Conservation (phyloP, 2,888 invertebrate species). For the Andrena marginata region DNA sequence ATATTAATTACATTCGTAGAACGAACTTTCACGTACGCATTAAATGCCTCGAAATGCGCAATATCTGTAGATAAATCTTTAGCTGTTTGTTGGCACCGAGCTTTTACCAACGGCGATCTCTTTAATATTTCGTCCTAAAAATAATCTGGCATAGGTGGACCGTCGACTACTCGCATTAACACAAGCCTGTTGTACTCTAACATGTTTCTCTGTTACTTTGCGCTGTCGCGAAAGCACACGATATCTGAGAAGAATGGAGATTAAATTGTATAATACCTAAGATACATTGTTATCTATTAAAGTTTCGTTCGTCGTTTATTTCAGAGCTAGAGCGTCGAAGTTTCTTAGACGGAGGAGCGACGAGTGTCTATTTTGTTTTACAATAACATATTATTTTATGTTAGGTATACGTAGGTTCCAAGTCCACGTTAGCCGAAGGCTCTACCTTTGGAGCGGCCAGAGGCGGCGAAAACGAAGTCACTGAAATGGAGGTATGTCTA, state of each 20-base stretch:
- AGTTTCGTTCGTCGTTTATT: not conserved
- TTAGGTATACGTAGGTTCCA: slow-evolving; percentile 84
- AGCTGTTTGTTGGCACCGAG: slow-evolving; percentile 59
- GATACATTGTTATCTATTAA: slow-evolving; percentile 2
- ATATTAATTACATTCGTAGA: not conserved
- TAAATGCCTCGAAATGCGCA: not conserved
- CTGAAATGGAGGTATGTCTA: slow-evolving; percentile 81
- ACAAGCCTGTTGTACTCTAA: slow-evolving; percentile 18
- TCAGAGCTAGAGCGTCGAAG: not conserved
- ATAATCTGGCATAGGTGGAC: slow-evolving; percentile 68
- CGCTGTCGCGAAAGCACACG: not conserved
- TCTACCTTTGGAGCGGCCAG: slow-evolving; percentile 79
- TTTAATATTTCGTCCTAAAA: slow-evolving; percentile 74
- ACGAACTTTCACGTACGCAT: not conserved
- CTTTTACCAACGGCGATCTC: slow-evolving; percentile 52
- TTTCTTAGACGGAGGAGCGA: slow-evolving; percentile 3
- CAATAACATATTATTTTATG: slow-evolving; percentile 60
- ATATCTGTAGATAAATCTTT: slow-evolving; percentile 28
- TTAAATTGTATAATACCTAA: not conserved
- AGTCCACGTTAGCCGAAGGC: slow-evolving; percentile 81
- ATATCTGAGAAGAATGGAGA: not conserved
- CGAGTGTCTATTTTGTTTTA: slow-evolving; percentile 22
- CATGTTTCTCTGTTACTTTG: slow-evolving; percentile 10
- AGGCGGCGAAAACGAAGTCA: slow-evolving; percentile 81
- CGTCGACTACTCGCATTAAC: slow-evolving; percentile 51